Conservation (phyloP, 1,140 invertebrate species). For the Patella vulgata region DNA sequence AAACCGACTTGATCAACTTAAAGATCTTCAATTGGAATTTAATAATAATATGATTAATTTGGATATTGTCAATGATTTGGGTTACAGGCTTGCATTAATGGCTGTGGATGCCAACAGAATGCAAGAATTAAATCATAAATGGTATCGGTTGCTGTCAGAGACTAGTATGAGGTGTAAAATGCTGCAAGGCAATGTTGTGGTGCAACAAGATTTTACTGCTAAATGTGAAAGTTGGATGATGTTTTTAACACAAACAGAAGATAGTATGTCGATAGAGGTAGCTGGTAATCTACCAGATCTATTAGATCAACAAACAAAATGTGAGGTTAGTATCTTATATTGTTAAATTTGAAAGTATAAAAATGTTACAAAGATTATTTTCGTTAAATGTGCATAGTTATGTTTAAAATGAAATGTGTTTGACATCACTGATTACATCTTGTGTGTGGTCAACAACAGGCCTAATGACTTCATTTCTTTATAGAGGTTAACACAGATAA, state of each 20-base stretch:
- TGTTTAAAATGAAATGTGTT: too few species aligned
- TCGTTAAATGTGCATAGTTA: too few species aligned
- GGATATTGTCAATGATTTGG: conserved; percentile 49
- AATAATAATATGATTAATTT: conserved; percentile 20
- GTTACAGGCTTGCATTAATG: conserved; percentile 56
- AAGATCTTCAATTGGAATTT: conserved; percentile 49
- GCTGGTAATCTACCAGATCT: conserved; percentile 54
- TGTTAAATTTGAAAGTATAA: too few species aligned
- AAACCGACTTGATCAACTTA: conserved; percentile 46
- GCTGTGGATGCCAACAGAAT: conserved; percentile 44
- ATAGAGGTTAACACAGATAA: too few species aligned
- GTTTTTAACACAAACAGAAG: conserved; percentile 57
- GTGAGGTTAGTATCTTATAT: conserved; percentile 55
- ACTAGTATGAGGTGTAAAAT: conserved; percentile 48
- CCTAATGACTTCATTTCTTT: too few species aligned
- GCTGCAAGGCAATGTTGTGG: conserved; percentile 49
- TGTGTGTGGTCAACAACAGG: too few species aligned
- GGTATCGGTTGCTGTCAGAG: conserved; percentile 46
- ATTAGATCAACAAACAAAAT: conserved; percentile 53
- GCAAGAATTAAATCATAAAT: conserved; percentile 55
- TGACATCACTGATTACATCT: too few species aligned
- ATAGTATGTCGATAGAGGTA: conserved; percentile 51
- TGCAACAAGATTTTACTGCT: conserved; percentile 57
- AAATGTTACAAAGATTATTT: too few species aligned
- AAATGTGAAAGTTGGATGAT: conserved; percentile 64